phyloP scores from a whole-genome alignment of 2,888 invertebrate species.

The Chrysolina americana region DNA sequence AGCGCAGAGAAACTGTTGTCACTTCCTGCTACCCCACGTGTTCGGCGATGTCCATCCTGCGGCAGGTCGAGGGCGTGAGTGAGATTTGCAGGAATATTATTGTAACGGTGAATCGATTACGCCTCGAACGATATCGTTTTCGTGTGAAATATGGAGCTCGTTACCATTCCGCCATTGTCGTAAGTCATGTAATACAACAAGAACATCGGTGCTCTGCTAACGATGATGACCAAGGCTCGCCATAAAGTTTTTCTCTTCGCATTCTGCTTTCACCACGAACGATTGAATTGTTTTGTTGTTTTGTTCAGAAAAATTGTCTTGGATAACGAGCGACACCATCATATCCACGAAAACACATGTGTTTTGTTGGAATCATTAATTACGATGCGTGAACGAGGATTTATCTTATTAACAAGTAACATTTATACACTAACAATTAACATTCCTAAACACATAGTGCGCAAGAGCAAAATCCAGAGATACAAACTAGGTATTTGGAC shows the following conservation, averaged over 20 bases:
- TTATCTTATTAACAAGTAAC: too few relatives aligned
- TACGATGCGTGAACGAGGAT: too few relatives aligned
- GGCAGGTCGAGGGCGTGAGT: conserved; percentile 21
- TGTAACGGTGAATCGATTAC: conserved; percentile 24
- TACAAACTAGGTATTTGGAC: too few relatives aligned
- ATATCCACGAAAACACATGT: too few relatives aligned
- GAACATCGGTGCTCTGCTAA: neutral
- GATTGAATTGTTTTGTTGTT: too few relatives aligned
- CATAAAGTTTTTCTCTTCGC: neutral
- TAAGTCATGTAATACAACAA: conserved; percentile 5
- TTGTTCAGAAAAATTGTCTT: too few relatives aligned
- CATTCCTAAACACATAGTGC: too few relatives aligned
- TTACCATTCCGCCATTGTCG: conserved; percentile 16
- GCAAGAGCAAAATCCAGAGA: too few relatives aligned
- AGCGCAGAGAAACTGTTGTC: neutral
- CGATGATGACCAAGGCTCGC: neutral
- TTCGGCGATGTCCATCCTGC: conserved; percentile 17
- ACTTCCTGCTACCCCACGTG: conserved; percentile 35
- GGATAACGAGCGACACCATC: too few relatives aligned
- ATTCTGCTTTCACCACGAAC: neutral
- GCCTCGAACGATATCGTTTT: conserved; percentile 31
- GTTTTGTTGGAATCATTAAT: too few relatives aligned
- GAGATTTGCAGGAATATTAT: conserved; percentile 30
- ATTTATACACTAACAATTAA: too few relatives aligned
- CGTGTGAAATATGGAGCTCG: conserved; percentile 20